phyloP scores from a whole-genome alignment of 2,888 invertebrate genomes.

The Leptothorax acervorum region DNA sequence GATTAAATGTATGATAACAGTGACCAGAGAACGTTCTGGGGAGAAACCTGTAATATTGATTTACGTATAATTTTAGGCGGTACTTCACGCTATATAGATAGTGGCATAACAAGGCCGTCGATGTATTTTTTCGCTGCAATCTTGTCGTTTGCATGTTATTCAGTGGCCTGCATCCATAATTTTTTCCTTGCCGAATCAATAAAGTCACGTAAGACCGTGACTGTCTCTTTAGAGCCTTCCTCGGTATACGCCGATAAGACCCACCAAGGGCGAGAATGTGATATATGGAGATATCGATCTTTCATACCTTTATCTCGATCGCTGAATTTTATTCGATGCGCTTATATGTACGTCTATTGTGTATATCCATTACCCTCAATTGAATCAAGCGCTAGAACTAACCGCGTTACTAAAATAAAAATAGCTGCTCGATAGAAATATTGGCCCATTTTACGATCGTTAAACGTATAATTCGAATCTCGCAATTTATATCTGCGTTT shows the following conservation, averaged over 20 bases:
- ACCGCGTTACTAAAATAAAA: not conserved
- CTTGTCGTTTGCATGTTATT: conserved; percentile 47
- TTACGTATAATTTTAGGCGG: conserved; percentile 45
- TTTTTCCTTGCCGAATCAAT: conserved; percentile 38
- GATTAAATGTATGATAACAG: conserved; percentile 14
- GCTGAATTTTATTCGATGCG: not conserved
- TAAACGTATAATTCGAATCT: not conserved
- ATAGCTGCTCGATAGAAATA: not conserved
- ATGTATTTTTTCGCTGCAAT: conserved; percentile 27
- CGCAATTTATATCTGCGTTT: not conserved
- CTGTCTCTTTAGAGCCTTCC: conserved; percentile 22
- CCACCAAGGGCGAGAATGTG: not conserved
- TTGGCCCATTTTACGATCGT: not conserved
- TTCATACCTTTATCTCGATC: not conserved
- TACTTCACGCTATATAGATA: conserved; percentile 24
- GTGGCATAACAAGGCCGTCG: conserved; percentile 33
- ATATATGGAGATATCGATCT: conserved; percentile 24
- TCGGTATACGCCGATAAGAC: not conserved
- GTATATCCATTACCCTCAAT: not conserved
- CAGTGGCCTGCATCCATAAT: conserved; percentile 40
- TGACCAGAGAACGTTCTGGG: not conserved
- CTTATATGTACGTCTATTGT: not conserved
- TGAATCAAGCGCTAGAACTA: not conserved
- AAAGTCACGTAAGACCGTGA: conserved; percentile 34
- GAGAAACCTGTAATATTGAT: conserved; percentile 32